These are phyloP conservation scores for Eilema depressum DNA, from an alignment of 2,888 invertebrate genomes.

Conservation along the genomic window DNA sequence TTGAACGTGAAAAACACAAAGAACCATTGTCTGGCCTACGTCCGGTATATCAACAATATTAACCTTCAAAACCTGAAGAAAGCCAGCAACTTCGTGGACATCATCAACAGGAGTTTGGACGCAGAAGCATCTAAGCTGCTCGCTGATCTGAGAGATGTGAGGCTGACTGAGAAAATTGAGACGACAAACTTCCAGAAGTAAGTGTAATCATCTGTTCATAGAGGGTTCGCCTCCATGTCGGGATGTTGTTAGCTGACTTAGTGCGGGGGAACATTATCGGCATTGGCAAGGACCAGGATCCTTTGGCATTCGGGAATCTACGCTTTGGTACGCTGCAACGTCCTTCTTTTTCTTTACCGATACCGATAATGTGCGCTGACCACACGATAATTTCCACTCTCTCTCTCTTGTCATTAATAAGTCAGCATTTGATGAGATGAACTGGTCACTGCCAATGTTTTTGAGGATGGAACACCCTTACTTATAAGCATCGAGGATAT, in stretches of 20 bases:
- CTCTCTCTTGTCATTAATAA: background rate
- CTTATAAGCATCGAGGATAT: too few relatives aligned
- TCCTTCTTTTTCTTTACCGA: background rate
- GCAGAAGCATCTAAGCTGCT: slow-evolving; percentile 96
- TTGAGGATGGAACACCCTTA: background rate
- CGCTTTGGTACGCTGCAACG: too few relatives aligned
- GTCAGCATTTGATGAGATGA: background rate
- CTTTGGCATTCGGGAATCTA: too few relatives aligned
- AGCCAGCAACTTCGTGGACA: slow-evolving; percentile 98
- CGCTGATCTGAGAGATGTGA: slow-evolving; percentile 95
- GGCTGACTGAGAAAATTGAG: slow-evolving; percentile 96
- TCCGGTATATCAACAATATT: slow-evolving; percentile 98
- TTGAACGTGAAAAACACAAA: slow-evolving; percentile 97
- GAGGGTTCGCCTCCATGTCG: too few relatives aligned
- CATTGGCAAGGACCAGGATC: too few relatives aligned
- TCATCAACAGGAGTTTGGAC: slow-evolving; percentile 96
- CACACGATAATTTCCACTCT: too few relatives aligned
- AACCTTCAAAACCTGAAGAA: slow-evolving; percentile 97
- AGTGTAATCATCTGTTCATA: slow-evolving; percentile 49
- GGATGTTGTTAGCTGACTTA: too few relatives aligned
- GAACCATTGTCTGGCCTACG: slow-evolving; percentile 98
- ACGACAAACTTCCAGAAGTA: slow-evolving; percentile 95
- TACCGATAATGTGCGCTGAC: too few relatives aligned
- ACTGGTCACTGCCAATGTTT: background rate
- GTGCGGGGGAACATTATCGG: too few relatives aligned